Evolutionary conservation across 2,888 invertebrate genomes (phyloP), one percentile per base, ranked within the genome.

Genomic region (Epinotia nisella): DNA sequence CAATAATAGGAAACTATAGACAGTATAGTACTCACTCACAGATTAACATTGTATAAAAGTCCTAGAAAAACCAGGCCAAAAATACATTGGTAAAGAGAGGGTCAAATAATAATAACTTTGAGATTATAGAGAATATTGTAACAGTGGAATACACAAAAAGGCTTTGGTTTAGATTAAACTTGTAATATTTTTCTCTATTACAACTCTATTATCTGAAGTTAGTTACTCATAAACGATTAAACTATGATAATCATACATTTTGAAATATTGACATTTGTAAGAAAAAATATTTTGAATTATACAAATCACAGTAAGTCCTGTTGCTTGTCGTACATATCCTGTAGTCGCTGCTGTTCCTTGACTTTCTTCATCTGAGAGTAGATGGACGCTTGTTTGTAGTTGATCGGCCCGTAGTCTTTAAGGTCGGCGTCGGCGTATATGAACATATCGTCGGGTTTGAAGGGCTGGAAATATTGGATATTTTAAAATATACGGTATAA

Each of bases 401-500:
- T 97, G 87, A 98, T 98, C 62, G 98, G 98, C 79, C 98, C 98
- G 90, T 98, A 98, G 82, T 97, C 97, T 85, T 96, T 96, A 90
- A 97, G 96, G 89, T 98, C 98, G 81, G 97, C 96, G 89, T 98
- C 98, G 75, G 98, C 98, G 90, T 98, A 98, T 85, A 97, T 97
- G 90, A 98, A 94, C 80, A 90, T 90, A 91, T 98, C 98, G 84
- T 96, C 96, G 78, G 97, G 96, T 90, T 95, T 95, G 93, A 96
- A 96, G 78, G 98, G 97, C 98, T 98, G 95, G 87, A 88, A 76
- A 81, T 79, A 29, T 10, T 78, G 71, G 78, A 80, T 62, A 53
- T 35, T 58, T 58, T 69, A 39, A 70, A 45, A 64, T 29, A 21
- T 73, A 74, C 24, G 75, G 61, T 19, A 68, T 56, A 58, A 39